Conservation (phyloP, 2,113 vertebrate species). For the Saimiri boliviensis region DNA sequence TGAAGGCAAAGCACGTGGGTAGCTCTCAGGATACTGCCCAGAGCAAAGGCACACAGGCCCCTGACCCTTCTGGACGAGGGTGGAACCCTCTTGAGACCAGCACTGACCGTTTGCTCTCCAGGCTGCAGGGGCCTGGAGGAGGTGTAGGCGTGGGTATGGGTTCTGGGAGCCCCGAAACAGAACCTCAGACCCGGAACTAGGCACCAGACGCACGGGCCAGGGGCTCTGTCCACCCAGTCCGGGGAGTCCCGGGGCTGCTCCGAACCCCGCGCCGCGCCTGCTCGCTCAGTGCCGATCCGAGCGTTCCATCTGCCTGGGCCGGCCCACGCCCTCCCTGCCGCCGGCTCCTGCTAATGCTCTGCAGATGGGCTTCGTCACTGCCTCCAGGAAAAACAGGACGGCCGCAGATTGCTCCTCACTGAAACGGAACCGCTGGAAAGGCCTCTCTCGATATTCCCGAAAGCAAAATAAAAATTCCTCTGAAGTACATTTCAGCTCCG, state of each 20-base stretch:
- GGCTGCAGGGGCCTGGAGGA: background rate
- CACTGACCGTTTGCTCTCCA: background rate
- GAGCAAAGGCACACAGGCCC: background rate
- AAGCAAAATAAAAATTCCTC: conserved; percentile 79
- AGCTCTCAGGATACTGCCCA: background rate
- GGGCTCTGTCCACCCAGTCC: background rate
- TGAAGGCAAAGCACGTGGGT: background rate
- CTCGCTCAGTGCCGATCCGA: background rate
- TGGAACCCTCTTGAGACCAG: background rate
- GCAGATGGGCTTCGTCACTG: conserved; percentile 78
- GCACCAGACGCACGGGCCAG: accelerated
- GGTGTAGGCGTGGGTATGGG: accelerated
- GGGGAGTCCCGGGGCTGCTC: too few species aligned
- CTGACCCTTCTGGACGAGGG: background rate
- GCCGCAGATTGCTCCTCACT: conserved; percentile 75
- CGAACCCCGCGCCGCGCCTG: too few species aligned
- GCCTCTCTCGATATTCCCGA: conserved; percentile 73
- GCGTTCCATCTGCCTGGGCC: conserved; percentile 54
- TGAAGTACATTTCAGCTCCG: conserved; percentile 65
- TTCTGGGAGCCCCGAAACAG: background rate
- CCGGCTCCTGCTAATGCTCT: conserved; percentile 66
- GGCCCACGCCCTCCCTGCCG: background rate
- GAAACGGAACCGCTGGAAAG: conserved; percentile 75
- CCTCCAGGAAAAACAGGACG: conserved; percentile 84
- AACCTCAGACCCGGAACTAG: background rate